Conservation (phyloP, 1,140 invertebrate genomes). For the Diploscapter pachys region DNA sequence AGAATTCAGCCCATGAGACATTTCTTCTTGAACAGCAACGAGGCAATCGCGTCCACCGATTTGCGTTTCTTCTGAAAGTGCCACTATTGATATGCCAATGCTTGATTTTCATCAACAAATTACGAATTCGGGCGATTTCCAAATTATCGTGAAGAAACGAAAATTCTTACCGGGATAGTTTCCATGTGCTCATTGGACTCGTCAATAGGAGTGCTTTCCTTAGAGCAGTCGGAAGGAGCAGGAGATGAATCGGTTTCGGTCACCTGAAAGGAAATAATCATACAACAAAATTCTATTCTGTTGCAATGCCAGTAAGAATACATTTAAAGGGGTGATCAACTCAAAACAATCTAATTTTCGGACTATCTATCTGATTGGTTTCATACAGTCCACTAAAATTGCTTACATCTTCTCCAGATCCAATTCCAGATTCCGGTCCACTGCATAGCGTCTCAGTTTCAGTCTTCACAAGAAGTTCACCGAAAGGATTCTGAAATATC, state of each 20-base stretch:
- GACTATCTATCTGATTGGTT: too few relatives aligned
- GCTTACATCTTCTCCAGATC: constrained; percentile 7
- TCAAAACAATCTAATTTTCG: too few relatives aligned
- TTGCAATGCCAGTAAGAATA: too few relatives aligned
- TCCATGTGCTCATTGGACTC: neutral
- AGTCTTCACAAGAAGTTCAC: constrained; percentile 2
- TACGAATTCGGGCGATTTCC: neutral
- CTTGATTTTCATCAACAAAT: neutral
- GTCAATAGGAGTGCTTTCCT: constrained; percentile 9
- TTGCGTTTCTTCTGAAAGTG: neutral
- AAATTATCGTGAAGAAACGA: neutral
- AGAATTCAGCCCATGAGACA: neutral
- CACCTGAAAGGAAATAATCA: too few relatives aligned
- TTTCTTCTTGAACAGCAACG: constrained; percentile 2
- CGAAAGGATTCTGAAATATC: neutral
- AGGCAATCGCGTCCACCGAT: neutral
- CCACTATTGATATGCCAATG: neutral
- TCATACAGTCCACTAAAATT: too few relatives aligned
- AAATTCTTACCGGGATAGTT: neutral
- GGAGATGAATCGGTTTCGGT: constrained; percentile 3
- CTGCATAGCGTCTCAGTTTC: constrained; percentile 1
- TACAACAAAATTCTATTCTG: too few relatives aligned
- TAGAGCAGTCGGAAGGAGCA: constrained; percentile 11
- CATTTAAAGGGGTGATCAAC: too few relatives aligned
- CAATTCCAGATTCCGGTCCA: constrained; percentile 29